Percentiles rank a stretch among this genome's conserved stretches.
These are phyloP conservation scores for Scrobipalpa costella DNA, from an alignment of 2,888 invertebrate species.

Conservation along the genomic window DNA sequence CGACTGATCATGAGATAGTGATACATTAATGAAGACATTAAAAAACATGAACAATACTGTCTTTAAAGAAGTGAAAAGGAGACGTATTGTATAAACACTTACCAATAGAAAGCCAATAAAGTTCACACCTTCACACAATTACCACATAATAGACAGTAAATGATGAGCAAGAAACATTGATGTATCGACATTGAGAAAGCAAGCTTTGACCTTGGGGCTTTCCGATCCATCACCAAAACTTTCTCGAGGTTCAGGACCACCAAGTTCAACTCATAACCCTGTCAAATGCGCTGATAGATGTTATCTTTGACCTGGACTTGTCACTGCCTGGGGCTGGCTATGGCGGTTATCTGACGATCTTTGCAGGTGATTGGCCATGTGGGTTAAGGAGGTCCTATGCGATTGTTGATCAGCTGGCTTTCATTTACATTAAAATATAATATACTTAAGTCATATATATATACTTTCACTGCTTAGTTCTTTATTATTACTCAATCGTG, in stretches of 20 bases:
- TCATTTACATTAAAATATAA: background rate
- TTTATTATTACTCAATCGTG: background rate
- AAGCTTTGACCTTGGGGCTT: conserved; percentile 26
- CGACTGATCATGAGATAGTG: background rate
- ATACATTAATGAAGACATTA: background rate
- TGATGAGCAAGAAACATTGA: conserved; percentile 15
- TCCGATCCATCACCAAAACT: conserved; percentile 28
- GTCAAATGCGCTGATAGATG: conserved; percentile 23
- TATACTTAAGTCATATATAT: background rate
- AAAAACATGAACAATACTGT: background rate
- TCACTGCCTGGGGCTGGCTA: conserved; percentile 28
- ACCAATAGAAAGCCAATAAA: conserved; percentile 20
- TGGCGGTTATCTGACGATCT: conserved; percentile 27
- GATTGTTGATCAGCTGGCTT: background rate
- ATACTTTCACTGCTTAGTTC: background rate
- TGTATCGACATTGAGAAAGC: conserved; percentile 14
- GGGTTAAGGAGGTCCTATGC: conserved; percentile 20
- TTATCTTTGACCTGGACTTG: conserved; percentile 28
- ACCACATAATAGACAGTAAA: conserved; percentile 18
- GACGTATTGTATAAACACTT: background rate
- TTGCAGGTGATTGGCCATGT: conserved; percentile 24
- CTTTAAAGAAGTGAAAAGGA: conserved; percentile 5
- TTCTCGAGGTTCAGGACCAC: conserved; percentile 28
- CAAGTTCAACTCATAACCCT: conserved; percentile 29
- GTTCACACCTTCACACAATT: conserved; percentile 20